These are phyloP conservation scores for Heterodera filipjevi DNA, from an alignment of 2,888 invertebrate genomes.

Conservation along the genomic window DNA sequence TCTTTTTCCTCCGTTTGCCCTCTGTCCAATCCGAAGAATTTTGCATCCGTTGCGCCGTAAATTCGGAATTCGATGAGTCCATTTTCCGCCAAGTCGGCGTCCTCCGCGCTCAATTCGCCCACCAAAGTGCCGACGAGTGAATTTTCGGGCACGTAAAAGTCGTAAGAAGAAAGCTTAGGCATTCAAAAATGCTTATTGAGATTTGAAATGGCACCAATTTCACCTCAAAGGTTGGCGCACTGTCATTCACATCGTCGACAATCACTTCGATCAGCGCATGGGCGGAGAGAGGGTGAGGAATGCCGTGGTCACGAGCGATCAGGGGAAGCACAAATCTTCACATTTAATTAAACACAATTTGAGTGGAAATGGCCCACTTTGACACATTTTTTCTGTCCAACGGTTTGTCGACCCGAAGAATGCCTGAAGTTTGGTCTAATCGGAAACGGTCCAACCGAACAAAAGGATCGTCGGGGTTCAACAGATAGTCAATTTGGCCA, in stretches of 20 bases:
- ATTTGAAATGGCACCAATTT: background rate
- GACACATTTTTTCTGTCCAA: constrained; percentile 54
- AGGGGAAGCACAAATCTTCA: constrained; percentile 75
- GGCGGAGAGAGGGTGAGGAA: constrained; percentile 74
- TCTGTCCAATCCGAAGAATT: constrained; percentile 61
- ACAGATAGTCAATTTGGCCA: constrained; percentile 75
- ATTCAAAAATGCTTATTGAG: background rate
- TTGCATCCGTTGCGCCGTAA: constrained; percentile 81
- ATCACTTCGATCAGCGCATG: constrained; percentile 78
- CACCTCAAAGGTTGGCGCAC: constrained; percentile 72
- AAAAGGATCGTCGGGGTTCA: constrained; percentile 69
- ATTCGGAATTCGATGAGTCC: constrained; percentile 91
- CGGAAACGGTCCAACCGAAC: constrained; percentile 55
- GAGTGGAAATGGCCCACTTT: constrained; percentile 8
- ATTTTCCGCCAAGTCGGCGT: constrained; percentile 89
- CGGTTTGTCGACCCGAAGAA: constrained; percentile 56
- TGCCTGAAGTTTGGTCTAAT: constrained; percentile 61
- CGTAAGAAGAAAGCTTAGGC: constrained; percentile 77
- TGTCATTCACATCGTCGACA: constrained; percentile 77
- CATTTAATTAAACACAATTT: constrained; percentile 28
- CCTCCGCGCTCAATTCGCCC: constrained; percentile 84
- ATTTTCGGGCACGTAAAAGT: constrained; percentile 88
- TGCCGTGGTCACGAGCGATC: constrained; percentile 83
- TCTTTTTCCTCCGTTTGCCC: constrained; percentile 13
- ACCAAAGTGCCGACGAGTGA: constrained; percentile 93